A percentile compares a stretch with the other conserved stretches of the same genome.
Conservation (phyloP, 1,140 invertebrate species). For the Calliopsis andreniformis region DNA sequence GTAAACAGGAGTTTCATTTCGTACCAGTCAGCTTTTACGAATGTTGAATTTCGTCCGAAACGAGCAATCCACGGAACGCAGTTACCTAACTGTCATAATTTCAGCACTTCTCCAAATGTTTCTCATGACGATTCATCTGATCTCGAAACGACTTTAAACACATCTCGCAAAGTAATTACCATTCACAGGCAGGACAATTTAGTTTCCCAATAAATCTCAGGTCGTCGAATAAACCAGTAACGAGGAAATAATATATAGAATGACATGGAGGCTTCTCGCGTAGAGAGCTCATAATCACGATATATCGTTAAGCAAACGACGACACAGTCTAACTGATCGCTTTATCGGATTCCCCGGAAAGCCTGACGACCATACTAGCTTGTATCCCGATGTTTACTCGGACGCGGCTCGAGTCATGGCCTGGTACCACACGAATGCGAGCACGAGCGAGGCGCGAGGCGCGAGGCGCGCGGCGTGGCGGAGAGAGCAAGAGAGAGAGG, state of each 20-base stretch:
- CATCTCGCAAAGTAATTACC: too few relatives aligned
- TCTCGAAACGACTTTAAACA: too few relatives aligned
- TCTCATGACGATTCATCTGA: too few relatives aligned
- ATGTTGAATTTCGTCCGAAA: constrained; percentile 13
- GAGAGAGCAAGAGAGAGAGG: background rate
- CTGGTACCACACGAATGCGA: background rate
- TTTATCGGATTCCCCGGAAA: constrained; percentile 20
- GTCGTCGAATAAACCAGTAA: background rate
- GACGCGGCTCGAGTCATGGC: too few relatives aligned
- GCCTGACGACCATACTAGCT: background rate
- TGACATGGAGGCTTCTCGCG: background rate
- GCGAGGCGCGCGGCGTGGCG: too few relatives aligned
- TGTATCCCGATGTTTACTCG: constrained; percentile 21
- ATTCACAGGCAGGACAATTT: too few relatives aligned
- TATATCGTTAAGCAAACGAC: constrained; percentile 8
- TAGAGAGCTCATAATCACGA: constrained; percentile 33
- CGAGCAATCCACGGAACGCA: background rate
- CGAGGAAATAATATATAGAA: constrained; percentile 35
- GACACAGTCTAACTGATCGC: background rate
- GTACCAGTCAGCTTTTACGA: constrained; percentile 13
- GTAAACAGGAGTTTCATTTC: constrained; percentile 26
- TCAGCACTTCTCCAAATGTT: background rate
- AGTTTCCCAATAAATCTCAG: constrained; percentile 17
- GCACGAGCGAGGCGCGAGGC: background rate
- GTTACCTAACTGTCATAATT: background rate